Percentiles rank a stretch among this genome's conserved stretches.
These are phyloP conservation scores for Liodrosophila aerea DNA, from an alignment of 2,888 invertebrate genomes.

Conservation along the genomic window DNA sequence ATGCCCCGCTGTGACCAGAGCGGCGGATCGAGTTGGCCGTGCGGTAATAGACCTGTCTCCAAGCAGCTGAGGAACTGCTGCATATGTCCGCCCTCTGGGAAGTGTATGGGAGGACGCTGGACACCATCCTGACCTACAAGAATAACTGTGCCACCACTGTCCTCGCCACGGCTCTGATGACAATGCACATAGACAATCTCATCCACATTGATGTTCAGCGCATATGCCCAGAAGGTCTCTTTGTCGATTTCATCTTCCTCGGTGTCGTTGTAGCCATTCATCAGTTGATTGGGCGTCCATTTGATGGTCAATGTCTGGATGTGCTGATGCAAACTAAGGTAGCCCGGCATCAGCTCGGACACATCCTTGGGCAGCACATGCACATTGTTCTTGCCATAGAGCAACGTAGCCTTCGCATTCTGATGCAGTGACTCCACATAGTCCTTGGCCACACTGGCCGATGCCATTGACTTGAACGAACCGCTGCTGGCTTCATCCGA, in stretches of 20 bases:
- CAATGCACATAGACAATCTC: constrained; percentile 98
- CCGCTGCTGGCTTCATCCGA: constrained; percentile 87
- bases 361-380: constrained; percentile 93
- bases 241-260: constrained; percentile 88
- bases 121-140: constrained; percentile 97
- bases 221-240: constrained; percentile 94
- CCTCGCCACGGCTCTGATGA: constrained; percentile 90
- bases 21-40: constrained; percentile 96
- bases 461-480: constrained; percentile 78
- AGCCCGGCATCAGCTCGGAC: constrained; percentile 92
- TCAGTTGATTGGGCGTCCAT: constrained; percentile 98
- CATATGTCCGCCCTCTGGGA: constrained; percentile 94
- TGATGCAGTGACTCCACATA: constrained; percentile 98
- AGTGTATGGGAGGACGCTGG: constrained; percentile 96
- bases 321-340: constrained; percentile 95
- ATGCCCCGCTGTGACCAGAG: constrained; percentile 95
- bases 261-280: constrained; percentile 92
- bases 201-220: constrained; percentile 93
- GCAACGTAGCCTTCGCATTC: constrained; percentile 93
- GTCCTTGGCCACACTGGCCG: constrained; percentile 88
- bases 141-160: constrained; percentile 92
- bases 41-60: constrained; percentile 92
- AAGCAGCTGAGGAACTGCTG: constrained; percentile 95
- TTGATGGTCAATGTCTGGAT: constrained; percentile 92
- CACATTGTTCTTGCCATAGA: constrained; percentile 97